These are phyloP conservation scores for Fragum sueziense DNA, from an alignment of 2,888 invertebrate genomes.

Conservation along the genomic window DNA sequence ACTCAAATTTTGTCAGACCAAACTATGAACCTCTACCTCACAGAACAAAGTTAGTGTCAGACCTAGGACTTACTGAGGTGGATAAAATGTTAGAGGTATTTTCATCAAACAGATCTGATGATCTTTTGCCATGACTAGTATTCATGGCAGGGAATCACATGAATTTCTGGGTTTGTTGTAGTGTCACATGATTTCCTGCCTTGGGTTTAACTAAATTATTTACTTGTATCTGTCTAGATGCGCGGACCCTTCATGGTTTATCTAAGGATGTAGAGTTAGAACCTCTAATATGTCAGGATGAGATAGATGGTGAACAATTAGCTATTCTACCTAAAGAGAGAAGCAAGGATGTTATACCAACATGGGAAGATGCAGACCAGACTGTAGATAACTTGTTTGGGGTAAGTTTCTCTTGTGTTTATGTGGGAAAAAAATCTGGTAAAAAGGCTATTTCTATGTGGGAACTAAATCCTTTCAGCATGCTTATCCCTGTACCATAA, in stretches of 20 bases:
- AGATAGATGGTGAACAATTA: constrained; percentile 28
- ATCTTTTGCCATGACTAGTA: not conserved
- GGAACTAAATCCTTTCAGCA: no score
- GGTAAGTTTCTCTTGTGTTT: constrained; percentile 86
- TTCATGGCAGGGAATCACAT: not conserved
- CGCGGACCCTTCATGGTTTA: constrained; percentile 66
- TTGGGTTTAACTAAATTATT: no score
- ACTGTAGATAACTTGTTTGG: constrained; percentile 96
- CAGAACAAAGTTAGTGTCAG: not conserved
- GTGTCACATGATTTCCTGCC: not conserved
- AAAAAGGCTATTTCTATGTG: no score
- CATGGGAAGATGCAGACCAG: constrained; percentile 90
- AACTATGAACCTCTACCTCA: no score
- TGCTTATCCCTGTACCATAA: no score
- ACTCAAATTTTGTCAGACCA: no score
- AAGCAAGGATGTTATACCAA: constrained; percentile 88
- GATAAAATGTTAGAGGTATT: no score
- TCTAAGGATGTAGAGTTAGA: constrained; percentile 68
- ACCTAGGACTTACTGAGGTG: no score
- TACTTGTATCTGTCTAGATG: constrained; percentile 63
- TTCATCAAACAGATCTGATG: no score
- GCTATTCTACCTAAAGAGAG: constrained; percentile 23
- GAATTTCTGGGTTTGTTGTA: not conserved
- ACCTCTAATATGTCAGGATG: constrained; percentile 70
- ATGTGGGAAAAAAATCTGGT: no score